Conservation (phyloP, 2,113 vertebrate species). For the Sinosuthora webbiana region DNA sequence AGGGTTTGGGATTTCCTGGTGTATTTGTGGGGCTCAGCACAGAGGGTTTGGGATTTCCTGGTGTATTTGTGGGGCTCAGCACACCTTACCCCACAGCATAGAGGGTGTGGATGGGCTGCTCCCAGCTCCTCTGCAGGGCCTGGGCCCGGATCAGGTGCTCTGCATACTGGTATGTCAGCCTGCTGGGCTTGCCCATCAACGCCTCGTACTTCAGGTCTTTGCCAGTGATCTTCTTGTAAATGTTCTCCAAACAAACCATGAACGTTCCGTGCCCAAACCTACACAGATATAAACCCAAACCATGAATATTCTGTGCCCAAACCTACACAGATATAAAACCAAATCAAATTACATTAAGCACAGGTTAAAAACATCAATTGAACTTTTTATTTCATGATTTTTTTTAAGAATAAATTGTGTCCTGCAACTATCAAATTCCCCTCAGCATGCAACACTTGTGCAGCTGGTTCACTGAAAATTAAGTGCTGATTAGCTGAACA, state of each 20-base stretch:
- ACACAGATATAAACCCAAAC: slow-evolving; percentile 55
- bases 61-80: rapidly evolving
- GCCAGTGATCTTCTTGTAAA: slow-evolving; percentile 88
- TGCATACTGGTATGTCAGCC: slow-evolving; percentile 85
- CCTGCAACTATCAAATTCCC: background rate
- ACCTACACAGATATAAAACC: background rate
- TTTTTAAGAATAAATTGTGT: background rate
- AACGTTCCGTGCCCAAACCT: slow-evolving; percentile 88
- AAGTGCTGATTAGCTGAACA: background rate
- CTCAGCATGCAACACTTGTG: background rate
- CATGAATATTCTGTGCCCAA: slow-evolving; percentile 20
- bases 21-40: background rate
- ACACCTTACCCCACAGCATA: slow-evolving; percentile 84
- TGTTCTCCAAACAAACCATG: slow-evolving; percentile 87
- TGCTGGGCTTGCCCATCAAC: slow-evolving; percentile 86
- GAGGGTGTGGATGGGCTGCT: slow-evolving; percentile 75
- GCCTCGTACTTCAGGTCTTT: slow-evolving; percentile 82
- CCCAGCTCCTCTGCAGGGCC: slow-evolving; percentile 72
- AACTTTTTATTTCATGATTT: background rate
- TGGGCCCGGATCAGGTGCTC: slow-evolving; percentile 84
- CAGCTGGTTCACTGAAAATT: background rate
- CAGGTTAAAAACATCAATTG: background rate
- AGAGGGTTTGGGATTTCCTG: slow-evolving; percentile 22
- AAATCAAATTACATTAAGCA: background rate
- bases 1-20: slow-evolving; percentile 20